phyloP scores from a whole-genome alignment of 1,140 invertebrate genomes.

The Acromyrmex echinatior region DNA sequence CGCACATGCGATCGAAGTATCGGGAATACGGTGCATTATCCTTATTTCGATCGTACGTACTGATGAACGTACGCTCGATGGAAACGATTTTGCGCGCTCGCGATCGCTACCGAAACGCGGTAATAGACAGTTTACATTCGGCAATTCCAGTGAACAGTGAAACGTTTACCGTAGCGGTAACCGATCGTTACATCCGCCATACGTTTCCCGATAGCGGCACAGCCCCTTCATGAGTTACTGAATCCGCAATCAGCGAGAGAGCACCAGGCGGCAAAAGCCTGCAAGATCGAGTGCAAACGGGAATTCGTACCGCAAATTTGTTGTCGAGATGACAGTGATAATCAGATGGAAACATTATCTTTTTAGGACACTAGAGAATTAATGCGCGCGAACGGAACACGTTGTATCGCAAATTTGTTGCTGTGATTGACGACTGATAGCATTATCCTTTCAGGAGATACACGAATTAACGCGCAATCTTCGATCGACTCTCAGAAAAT shows the following conservation, averaged over 20 bases:
- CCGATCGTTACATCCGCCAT: constrained; percentile 70
- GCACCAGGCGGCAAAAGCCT: background rate
- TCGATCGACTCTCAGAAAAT: background rate
- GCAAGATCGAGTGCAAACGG: constrained; percentile 8
- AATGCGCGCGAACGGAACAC: background rate
- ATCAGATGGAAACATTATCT: constrained; percentile 4
- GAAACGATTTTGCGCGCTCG: constrained; percentile 51
- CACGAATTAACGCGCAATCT: background rate
- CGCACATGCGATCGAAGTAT: background rate
- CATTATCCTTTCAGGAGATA: background rate
- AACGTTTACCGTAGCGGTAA: constrained; percentile 70
- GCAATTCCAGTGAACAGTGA: constrained; percentile 67
- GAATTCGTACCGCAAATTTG: background rate
- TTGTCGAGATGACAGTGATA: background rate
- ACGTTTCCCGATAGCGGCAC: constrained; percentile 63
- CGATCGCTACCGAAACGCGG: constrained; percentile 40
- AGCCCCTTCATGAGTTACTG: constrained; percentile 65
- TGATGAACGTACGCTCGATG: constrained; percentile 65
- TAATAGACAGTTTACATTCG: constrained; percentile 76
- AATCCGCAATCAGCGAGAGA: constrained; percentile 55
- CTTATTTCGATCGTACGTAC: constrained; percentile 33
- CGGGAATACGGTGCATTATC: constrained; percentile 22
- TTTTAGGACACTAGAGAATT: background rate
- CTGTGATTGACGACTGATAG: background rate
- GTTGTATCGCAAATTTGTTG: background rate